Evolutionary conservation across 2,888 invertebrate genomes (phyloP), one percentile per base, ranked within the genome.

Genomic region (Andrena fulva): DNA sequence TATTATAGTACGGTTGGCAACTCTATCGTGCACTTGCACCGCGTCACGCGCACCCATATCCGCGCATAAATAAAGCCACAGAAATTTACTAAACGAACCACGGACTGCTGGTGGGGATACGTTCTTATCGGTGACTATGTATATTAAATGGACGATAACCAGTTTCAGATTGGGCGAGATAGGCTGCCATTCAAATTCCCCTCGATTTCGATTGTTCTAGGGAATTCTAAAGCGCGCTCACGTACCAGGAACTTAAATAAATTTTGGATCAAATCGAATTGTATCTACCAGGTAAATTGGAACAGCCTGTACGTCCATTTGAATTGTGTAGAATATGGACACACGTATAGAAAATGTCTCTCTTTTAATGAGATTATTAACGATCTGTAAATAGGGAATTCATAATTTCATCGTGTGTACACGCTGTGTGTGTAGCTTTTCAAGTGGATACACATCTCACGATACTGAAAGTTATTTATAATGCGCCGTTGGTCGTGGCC

Each of bases 391-490:
- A 75, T 63, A 63, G 64, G 50, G 68, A 59, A 77, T 73, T 64
- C 73, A 66, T 80, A 84, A 87, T 85, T 84, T 77, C 67, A 66
- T 64, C 20, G 60, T 82, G 69, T 71, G 52, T 79, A 75, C 33
- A 42, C 62, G 68, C 73, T 74, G 69, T 77, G 78, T 64, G 80
- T 72, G 70, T 64, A 73, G 64, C 71, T 82, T 70, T 70, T 75
- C 64, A 70, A 86, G 87, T 78, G 84, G 85, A 77, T 84, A 85
- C 86, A 87, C 85, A 86, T 86, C 42, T 42, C 83, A 82, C 77
- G 86, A 87, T 88, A 88, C 89, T 84, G 82, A 90, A 89, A 90
- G 90, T 90, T 91, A 91, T 91, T 91, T 91, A 91, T 90, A 90
- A 90, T 90, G 86, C 90, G 80, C 77, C 82, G 82, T 82, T 83